Percentiles rank a stretch among this genome's conserved stretches.
These are phyloP conservation scores for Salvator merianae DNA, from an alignment of 2,113 vertebrate species.

Conservation along the genomic window DNA sequence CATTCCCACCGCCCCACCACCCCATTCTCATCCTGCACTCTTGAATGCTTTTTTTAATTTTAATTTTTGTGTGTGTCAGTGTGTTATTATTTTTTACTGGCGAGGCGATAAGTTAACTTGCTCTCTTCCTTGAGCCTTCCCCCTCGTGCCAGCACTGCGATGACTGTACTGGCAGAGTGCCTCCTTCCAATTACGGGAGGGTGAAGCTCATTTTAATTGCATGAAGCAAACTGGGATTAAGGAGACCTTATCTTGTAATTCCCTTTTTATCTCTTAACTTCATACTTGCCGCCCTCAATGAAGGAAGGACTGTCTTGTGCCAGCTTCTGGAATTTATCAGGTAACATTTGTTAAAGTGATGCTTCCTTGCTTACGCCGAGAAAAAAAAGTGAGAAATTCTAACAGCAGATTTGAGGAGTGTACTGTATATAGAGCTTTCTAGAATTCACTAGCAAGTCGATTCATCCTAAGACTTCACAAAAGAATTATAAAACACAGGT, in stretches of 20 bases:
- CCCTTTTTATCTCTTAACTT: slow-evolving; percentile 74
- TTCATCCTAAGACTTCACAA: neutral
- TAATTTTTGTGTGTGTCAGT: too few species aligned
- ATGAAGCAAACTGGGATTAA: slow-evolving; percentile 71
- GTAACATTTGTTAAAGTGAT: slow-evolving; percentile 20
- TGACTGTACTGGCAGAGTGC: slow-evolving; percentile 57
- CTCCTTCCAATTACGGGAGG: slow-evolving; percentile 67
- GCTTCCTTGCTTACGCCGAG: neutral
- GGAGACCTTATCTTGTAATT: slow-evolving; percentile 73
- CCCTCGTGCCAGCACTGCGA: slow-evolving; percentile 22
- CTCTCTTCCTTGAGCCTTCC: slow-evolving; percentile 30
- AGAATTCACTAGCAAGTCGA: neutral
- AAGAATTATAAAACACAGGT: neutral
- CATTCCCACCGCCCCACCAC: neutral
- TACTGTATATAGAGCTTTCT: neutral
- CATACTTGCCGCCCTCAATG: slow-evolving; percentile 61
- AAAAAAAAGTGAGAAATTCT: neutral
- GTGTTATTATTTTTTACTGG: slow-evolving; percentile 36
- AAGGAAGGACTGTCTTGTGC: slow-evolving; percentile 57
- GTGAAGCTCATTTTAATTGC: slow-evolving; percentile 76
- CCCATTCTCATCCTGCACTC: slow-evolving; percentile 25
- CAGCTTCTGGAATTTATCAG: slow-evolving; percentile 41
- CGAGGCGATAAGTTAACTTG: slow-evolving; percentile 49
- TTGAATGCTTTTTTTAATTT: neutral
- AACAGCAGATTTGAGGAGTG: neutral